Evolutionary conservation across 2,888 invertebrate species (phyloP), one percentile per base, ranked within the genome.

Genomic region (Anthophora plumipes): DNA sequence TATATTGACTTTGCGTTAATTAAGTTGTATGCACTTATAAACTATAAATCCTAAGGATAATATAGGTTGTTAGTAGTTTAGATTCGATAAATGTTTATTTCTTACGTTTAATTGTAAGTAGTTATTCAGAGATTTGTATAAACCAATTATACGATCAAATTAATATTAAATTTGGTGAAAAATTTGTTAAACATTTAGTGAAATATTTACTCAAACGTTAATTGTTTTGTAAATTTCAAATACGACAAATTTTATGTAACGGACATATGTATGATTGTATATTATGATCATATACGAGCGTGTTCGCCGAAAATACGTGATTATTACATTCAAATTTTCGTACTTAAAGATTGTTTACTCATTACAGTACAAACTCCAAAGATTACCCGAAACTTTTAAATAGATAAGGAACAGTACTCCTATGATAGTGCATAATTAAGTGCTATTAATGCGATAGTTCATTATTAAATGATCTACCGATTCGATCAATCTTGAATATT

Each of bases 291-390:
- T 8, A 2, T 17, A 25, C 8, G 12, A 25, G 25, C 1, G 12
- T 74, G 14, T 43, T 57, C 7, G 8, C 14, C 7, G 22, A 41
- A 39, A 55, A 41, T n/a, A 17, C 14, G 0, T 6, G 20, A 9
- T 31, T 57, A 12, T n/a, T 37, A 12, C 9, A 48, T 74, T 70
- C 22, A 52, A 80, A 67, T 66, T 79, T 79, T 66, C 73, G 31
- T 14, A 52, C 46, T 5, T 22, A 70, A 74, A 63, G 12, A 61
- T 55, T 61, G 55, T 70, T 81, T 74, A 67, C 50, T 14, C 46
- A 22, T 11, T 14, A 17, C 11, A 37, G 81, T 70, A 52, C 81
- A 80, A 81, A 80, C 22, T 81, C 70, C 81, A 80, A 2, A 66
- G 81, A 74, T 74, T 52, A 70, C 7, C 6, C 11, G 39, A 6